Base-by-base conservation (phyloP, 1,140 invertebrate species). In the Spodoptera frugiperda region DNA sequence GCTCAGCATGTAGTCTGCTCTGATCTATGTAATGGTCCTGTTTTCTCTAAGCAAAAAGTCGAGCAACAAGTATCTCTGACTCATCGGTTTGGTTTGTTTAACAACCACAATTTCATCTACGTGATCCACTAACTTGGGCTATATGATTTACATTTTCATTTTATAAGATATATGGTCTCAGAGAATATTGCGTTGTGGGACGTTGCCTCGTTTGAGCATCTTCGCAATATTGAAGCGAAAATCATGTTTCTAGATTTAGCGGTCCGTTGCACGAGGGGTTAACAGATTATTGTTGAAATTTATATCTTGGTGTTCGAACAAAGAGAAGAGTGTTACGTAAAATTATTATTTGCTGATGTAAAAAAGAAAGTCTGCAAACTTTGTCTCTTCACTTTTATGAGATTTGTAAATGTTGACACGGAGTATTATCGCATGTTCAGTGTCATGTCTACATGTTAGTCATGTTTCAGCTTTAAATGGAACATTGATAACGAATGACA, bases 401-500 rank as follows among this genome's bases (percentile, higher is more conserved):
- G 54, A n/a, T 55, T 68, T 71, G 77, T 77, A 82, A 89, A 89
- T 89, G 86, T 87, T 89, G 83, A 84, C 79, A 75, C 67, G 14
- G 25, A 48, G 75, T 33, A 79, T 88, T 84, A 87, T 86, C 80
- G 77, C 75, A 3, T 11, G 77, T 81, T 77, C 79, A 78, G 71
- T 80, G 82, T 78, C 65, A 71, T 25, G 71, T 51, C 65, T 25
- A n/a, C 55, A 76, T 61, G 75, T 68, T 77, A 65, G 19, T 59
- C 54, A 71, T 65, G 67, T 75, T 68, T 68, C 73, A 71, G 44
- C 80, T 78, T 71, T 44, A 75, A 77, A 80, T 77, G 63, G 68
- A 65, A 33, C 55, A 65, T 21, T 59, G 73, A 79, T 76, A 59
- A 46, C 25, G 59, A 51, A 53, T 59, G 77, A 57, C 63, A 51